Percentiles rank a stretch among this genome's conserved stretches.
Conservation (phyloP, 2,797 vertebrate species). For the Sebastes wilsoni region DNA sequence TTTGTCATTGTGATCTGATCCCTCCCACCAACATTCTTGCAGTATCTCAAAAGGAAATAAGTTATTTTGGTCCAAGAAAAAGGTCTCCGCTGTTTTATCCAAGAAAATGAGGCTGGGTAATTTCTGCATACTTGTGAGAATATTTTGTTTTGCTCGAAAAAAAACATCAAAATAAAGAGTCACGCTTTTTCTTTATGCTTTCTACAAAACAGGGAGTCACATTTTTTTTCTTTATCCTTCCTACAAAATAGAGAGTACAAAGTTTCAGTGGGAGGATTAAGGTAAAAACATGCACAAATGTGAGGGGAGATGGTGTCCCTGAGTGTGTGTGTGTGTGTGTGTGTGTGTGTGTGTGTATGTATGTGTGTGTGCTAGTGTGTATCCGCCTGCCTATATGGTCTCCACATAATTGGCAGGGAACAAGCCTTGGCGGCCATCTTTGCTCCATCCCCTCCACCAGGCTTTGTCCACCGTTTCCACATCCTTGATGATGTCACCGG, state of each 20-base stretch:
- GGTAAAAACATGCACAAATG: conserved; percentile 55
- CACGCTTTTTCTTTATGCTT: conserved; percentile 52
- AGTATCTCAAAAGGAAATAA: conserved; percentile 71
- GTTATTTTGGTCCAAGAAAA: conserved; percentile 77
- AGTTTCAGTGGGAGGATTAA: conserved; percentile 69
- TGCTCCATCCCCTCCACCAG: conserved; percentile 85
- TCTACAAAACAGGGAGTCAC: conserved; percentile 43
- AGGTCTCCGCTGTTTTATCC: conserved; percentile 54
- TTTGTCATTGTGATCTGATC: conserved; percentile 59
- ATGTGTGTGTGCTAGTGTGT: conserved; percentile 7
- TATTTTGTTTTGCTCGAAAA: conserved; percentile 50
- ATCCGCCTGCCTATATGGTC: conserved; percentile 74
- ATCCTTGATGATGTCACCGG: conserved; percentile 83
- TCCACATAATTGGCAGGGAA: conserved; percentile 87
- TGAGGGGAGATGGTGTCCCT: conserved; percentile 70
- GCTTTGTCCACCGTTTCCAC: conserved; percentile 85
- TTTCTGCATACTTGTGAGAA: conserved; percentile 61
- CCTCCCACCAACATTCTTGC: conserved; percentile 61
- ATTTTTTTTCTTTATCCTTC: conserved; percentile 49
- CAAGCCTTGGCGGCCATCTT: conserved; percentile 84
- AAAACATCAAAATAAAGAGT: conserved; percentile 51
- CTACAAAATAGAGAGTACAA: conserved; percentile 54
- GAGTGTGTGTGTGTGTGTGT: conserved; percentile 55
- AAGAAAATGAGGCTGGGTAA: conserved; percentile 68
- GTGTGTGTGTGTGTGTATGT: conserved; percentile 9